These are phyloP conservation scores for Moxostoma hubbsi DNA, from an alignment of 2,797 vertebrate genomes.

Conservation along the genomic window DNA sequence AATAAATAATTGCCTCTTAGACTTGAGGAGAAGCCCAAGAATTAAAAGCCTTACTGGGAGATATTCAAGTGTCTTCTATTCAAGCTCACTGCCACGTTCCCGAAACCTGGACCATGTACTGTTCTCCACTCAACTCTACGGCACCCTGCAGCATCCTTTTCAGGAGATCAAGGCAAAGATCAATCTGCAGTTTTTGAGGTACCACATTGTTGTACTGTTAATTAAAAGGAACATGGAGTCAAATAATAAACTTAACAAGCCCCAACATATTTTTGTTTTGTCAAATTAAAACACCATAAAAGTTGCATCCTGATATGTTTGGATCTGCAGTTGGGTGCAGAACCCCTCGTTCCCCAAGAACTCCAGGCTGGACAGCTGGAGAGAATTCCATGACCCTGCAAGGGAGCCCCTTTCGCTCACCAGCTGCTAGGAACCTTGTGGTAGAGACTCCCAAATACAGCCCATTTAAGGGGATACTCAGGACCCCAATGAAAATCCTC, in stretches of 20 bases:
- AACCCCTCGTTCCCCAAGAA: constrained; percentile 59
- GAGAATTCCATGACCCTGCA: constrained; percentile 52
- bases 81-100: constrained; percentile 77
- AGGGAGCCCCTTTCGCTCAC: constrained; percentile 70
- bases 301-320: constrained; percentile 63
- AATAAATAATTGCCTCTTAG: constrained; percentile 54
- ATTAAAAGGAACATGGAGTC: background rate
- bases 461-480: constrained; percentile 76
- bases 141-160: constrained; percentile 57
- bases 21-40: constrained; percentile 89
- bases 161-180: constrained; percentile 64
- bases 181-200: constrained; percentile 81
- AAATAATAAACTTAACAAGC: background rate
- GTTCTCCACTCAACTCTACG: constrained; percentile 70
- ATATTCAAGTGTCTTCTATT: constrained; percentile 82
- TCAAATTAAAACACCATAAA: constrained; percentile 78
- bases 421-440: constrained; percentile 59
- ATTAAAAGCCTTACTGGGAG: constrained; percentile 83
- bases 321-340: constrained; percentile 42
- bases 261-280: constrained; percentile 18
- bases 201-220: constrained; percentile 28
- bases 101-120: constrained; percentile 77
- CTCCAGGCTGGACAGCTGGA: constrained; percentile 54
- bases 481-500: constrained; percentile 70
- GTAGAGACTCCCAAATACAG: constrained; percentile 66